These are phyloP conservation scores for Cololabis saira DNA, from an alignment of 2,113 vertebrate genomes.

Conservation along the genomic window DNA sequence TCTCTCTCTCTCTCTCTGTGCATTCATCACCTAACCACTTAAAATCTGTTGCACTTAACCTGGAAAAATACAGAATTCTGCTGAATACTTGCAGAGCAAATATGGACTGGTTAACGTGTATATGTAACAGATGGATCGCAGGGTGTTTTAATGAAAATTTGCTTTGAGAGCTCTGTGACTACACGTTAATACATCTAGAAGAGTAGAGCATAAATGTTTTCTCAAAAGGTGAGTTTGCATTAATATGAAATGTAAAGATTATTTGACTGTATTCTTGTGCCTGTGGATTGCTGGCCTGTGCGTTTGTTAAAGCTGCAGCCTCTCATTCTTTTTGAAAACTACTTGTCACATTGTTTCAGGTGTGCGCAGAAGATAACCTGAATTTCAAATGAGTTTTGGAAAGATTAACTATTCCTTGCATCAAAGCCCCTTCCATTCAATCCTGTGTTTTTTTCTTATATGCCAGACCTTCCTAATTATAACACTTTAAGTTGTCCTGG, in stretches of 20 bases:
- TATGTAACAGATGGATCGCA: background rate
- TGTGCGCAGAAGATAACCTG: conserved; percentile 27
- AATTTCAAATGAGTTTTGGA: conserved; percentile 47
- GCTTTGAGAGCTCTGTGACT: conserved; percentile 4
- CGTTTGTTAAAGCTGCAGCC: conserved; percentile 21
- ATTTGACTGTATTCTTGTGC: conserved; percentile 1
- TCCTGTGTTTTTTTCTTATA: conserved; percentile 9
- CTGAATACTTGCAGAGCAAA: background rate
- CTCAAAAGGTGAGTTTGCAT: conserved; percentile 3
- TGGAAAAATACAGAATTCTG: conserved; percentile 15
- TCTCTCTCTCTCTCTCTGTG: background rate
- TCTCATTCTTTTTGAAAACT: conserved; percentile 19
- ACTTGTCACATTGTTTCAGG: conserved; percentile 14
- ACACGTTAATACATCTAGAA: background rate
- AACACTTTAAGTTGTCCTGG: conserved; percentile 22
- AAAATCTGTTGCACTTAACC: conserved; percentile 16
- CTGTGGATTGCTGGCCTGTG: conserved; percentile 9
- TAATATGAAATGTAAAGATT: background rate
- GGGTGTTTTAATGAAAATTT: conserved; percentile 1
- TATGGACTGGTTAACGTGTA: background rate
- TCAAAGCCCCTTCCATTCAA: conserved; percentile 29
- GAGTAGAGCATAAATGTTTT: background rate
- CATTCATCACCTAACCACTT: conserved; percentile 5
- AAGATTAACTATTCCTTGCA: conserved; percentile 33
- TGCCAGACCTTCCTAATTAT: conserved; percentile 21